phyloP scores from a whole-genome alignment of 2,113 vertebrate species.

The Xiphophorus hellerii region DNA sequence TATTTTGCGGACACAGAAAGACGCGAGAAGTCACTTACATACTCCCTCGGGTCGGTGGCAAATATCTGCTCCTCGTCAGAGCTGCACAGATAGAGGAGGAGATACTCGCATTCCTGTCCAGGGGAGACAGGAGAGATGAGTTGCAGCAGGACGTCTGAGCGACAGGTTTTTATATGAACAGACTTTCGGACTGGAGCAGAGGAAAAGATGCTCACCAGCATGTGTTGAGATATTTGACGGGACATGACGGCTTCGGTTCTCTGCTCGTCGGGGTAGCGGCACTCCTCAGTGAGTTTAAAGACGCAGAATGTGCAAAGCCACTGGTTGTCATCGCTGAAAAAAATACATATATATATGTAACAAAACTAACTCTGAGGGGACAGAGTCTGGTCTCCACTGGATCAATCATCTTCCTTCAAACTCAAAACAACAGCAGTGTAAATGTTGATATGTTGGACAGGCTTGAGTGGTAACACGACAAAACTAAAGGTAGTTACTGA shows the following conservation, averaged over 20 bases:
- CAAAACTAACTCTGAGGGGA: neutral
- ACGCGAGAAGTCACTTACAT: slow-evolving; percentile 45
- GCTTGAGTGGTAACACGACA: no score
- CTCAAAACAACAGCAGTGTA: neutral
- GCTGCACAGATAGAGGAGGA: slow-evolving; percentile 64
- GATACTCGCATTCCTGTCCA: slow-evolving; percentile 75
- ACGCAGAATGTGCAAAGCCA: slow-evolving; percentile 78
- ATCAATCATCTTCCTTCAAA: neutral
- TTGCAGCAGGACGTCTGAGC: neutral
- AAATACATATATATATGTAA: slow-evolving; percentile 25
- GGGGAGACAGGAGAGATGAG: neutral
- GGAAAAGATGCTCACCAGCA: slow-evolving; percentile 58
- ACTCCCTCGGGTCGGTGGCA: slow-evolving; percentile 32
- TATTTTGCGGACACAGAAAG: neutral
- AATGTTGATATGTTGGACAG: neutral
- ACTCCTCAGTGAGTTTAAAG: neutral
- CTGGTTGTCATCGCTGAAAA: slow-evolving; percentile 16
- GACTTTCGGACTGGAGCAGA: neutral
- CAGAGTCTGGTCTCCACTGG: neutral
- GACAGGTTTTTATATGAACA: neutral
- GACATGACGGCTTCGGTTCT: slow-evolving; percentile 21
- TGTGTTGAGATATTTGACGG: slow-evolving; percentile 24
- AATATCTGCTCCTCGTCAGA: slow-evolving; percentile 61
- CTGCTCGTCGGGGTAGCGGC: neutral
- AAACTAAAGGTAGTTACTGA: neutral